Conservation (phyloP, 1,140 invertebrate genomes). For the Probaryconus sp. region DNA sequence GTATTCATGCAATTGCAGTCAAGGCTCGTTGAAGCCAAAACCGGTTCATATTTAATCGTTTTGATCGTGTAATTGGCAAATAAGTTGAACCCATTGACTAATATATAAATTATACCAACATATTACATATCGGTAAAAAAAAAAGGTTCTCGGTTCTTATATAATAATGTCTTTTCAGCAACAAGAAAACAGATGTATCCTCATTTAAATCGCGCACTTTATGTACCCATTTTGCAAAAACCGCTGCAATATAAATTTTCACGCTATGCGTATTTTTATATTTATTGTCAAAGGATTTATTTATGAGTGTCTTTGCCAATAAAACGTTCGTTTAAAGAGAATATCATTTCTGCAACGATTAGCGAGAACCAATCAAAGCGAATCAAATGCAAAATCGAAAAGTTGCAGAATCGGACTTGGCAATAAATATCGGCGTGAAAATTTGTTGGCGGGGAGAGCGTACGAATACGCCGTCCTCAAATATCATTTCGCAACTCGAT, state of each 20-base stretch:
- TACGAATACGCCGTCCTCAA: too few species aligned
- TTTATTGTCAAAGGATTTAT: too few species aligned
- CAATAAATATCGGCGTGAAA: not conserved
- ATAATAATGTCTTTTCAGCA: constrained; percentile 14
- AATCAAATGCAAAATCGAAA: too few species aligned
- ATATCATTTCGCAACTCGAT: not conserved
- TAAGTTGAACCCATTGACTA: constrained; percentile 59
- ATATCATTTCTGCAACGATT: too few species aligned
- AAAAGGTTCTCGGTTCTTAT: constrained; percentile 11
- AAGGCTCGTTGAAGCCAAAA: constrained; percentile 52
- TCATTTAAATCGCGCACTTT: constrained; percentile 38
- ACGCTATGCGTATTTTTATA: constrained; percentile 13
- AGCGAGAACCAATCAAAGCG: too few species aligned
- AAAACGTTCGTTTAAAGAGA: too few species aligned
- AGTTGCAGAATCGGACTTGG: too few species aligned
- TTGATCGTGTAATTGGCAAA: constrained; percentile 61
- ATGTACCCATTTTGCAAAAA: constrained; percentile 52
- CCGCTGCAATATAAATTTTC: constrained; percentile 19
- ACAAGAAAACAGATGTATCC: constrained; percentile 22
- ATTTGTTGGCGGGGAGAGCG: not conserved
- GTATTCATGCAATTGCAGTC: constrained; percentile 50
- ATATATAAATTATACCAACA: constrained; percentile 52
- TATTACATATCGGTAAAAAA: constrained; percentile 29
- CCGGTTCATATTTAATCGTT: constrained; percentile 63
- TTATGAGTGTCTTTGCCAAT: not conserved